phyloP scores from a whole-genome alignment of 2,113 vertebrate species.

The Castor canadensis region DNA sequence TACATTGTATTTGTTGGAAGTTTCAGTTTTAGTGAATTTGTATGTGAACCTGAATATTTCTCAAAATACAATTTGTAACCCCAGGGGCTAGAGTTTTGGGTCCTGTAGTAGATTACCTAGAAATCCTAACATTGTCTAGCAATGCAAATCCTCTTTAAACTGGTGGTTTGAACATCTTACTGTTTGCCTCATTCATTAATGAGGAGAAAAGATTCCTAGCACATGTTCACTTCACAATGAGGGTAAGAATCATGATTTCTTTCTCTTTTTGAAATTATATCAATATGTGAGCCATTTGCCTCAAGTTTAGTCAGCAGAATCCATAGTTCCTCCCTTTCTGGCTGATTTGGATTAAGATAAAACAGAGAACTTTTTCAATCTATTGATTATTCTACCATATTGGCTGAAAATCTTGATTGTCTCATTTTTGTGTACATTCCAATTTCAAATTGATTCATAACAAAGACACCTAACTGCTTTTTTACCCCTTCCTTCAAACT shows the following conservation, averaged over 20 bases:
- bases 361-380: background rate
- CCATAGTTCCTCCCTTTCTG: background rate
- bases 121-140: background rate
- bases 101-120: background rate
- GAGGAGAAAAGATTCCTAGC: background rate
- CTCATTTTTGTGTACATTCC: background rate
- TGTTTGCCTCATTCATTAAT: background rate
- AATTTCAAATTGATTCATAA: background rate
- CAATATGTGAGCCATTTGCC: background rate
- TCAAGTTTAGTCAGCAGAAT: background rate
- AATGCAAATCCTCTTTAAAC: background rate
- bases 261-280: background rate
- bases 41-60: background rate
- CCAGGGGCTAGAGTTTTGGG: background rate
- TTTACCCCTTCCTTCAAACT: background rate
- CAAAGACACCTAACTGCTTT: background rate
- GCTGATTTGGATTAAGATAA: background rate
- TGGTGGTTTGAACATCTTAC: background rate
- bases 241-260: background rate
- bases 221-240: background rate
- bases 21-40: background rate
- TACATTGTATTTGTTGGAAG: background rate
- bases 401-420: background rate
- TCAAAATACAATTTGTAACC: background rate
- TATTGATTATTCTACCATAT: background rate